Evolutionary conservation across 2,888 invertebrate species (phyloP).

Genomic region (Polydrusus tereticollis): DNA sequence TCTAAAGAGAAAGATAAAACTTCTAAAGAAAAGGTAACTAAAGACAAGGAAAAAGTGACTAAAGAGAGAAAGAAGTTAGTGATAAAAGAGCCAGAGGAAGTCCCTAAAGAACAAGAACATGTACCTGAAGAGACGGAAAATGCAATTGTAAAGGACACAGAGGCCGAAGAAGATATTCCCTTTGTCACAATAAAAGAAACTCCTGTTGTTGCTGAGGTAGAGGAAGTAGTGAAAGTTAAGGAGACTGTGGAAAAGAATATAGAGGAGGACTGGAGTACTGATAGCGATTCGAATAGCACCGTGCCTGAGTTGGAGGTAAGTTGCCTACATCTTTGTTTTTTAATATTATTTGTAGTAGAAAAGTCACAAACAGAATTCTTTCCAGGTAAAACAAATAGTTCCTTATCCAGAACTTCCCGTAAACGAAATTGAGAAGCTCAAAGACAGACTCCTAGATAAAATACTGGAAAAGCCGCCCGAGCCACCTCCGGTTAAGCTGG

Average conservation of each 20-base stretch:
- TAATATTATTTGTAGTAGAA: not conserved
- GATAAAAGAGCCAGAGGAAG: not conserved
- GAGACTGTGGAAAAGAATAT: slow-evolving; percentile 27
- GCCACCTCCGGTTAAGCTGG: slow-evolving; percentile 72
- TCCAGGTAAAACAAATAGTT: slow-evolving; percentile 55
- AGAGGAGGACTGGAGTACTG: slow-evolving; percentile 56
- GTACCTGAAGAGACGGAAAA: slow-evolving; percentile 30
- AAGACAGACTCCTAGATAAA: slow-evolving; percentile 61
- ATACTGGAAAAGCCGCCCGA: slow-evolving; percentile 60
- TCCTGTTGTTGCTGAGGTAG: not conserved
- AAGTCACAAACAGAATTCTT: not conserved
- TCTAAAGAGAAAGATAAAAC: not conserved
- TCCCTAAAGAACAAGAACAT: not conserved
- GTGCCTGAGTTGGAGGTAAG: slow-evolving; percentile 55
- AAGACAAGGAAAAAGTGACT: not conserved
- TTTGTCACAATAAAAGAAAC: slow-evolving; percentile 32
- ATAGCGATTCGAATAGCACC: slow-evolving; percentile 61
- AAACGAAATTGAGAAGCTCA: slow-evolving; percentile 56
- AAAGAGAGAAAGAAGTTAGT: not conserved
- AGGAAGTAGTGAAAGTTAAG: not conserved
- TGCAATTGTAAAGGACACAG: slow-evolving; percentile 49
- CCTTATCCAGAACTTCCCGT: slow-evolving; percentile 50
- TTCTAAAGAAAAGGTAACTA: not conserved
- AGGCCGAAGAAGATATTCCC: slow-evolving; percentile 39
- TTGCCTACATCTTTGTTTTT: not conserved